Base-by-base conservation (phyloP, 2,888 invertebrate species). In the Drosophila antonietae region DNA sequence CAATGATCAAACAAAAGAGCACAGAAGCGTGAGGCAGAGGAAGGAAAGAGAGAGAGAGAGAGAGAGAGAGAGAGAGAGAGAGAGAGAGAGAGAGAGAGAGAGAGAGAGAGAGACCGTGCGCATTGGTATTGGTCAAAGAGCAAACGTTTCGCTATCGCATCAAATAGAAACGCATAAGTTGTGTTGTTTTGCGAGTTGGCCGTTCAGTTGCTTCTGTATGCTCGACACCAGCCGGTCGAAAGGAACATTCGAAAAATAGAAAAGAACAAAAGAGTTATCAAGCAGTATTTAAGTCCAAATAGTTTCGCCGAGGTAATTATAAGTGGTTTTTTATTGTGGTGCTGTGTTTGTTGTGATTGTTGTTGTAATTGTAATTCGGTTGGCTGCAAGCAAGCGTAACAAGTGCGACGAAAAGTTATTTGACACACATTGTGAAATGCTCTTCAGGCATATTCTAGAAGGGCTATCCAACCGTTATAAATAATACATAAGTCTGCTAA, bases 161-260 rank as follows among this genome's bases (percentile, higher is more conserved):
- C 23, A 52, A 69, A 73, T 71, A 59, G 73, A 75, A 84, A 88
- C 75, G 85, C 89, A 90, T 84, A 84, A 88, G 88, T 79, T 62
- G 43, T 63, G 71, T 58, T 71, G 65, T 41, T 28, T 52, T 49
- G 62, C 44, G 75, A 56, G 62, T 33, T 37, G 58, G 57, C 70
- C 64, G 62, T 78, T 90, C 90, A 91, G 91, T 91, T 87, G 61
- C 67, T 79, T 78, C 59, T 84, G 71, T 80, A 80, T 68, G 79
- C 81, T 82, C 82, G 75, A 76, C 66, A 60, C 80, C 77, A 69
- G 82, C 78, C 85, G 90, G 90, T 78, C 72, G 60, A 47, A 55
- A 47, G 52, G 43, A 49, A 46, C 28, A 15, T 15, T 2, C 3
- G 3, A 2, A 58, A 41, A 35, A 15, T 39, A 37, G 3, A 41